Evolutionary conservation across 2,113 vertebrate genomes (phyloP), one percentile per base, ranked within the genome.

Genomic region (Alethe diademata): DNA sequence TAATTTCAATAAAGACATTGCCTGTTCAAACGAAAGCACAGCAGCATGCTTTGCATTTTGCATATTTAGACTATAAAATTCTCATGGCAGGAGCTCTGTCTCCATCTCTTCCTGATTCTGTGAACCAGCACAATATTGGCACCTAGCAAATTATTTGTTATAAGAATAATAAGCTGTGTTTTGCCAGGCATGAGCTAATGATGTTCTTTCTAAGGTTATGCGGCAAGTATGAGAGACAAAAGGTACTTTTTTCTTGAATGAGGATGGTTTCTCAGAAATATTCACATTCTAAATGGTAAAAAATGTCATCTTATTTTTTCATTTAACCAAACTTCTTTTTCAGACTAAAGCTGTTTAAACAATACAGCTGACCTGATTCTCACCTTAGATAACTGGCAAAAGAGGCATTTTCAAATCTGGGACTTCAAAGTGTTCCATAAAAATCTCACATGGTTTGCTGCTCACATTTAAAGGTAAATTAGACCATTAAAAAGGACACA

Each of bases 321-420:
- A 4, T 74, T 93, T 79, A 92, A 78, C 58, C 58, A 86, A 90
- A 93, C 18, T 72, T 87, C 57, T 91, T 93, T 94, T 83, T 85
- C 67, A 88, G 61, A 75, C 73, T 91, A 80, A 91, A 95, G 83
- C 91, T 96, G 72, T 95, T 95, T 88, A 94, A 94, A 93, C 88
- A 94, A 81, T 86, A 86, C 65, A 86, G 76, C 65, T 92, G 95
- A 95, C 83, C 88, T 93, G 76, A 95, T 92, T 92, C 76, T 95
- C 76, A 88, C 94, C 79, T 97, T 80, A 95, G 86, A 93, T 89
- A 96, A 80, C 86, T 92, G 89, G 72, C 83, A 95, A 86, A 65
- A 83, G 74, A 83, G 72, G 65, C 72, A 74, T 65, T 91, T 93
- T 83, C n/a, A 94, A 94, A 94, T 81, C n/a, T 78, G 20, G 8